Percentiles rank a stretch among this genome's conserved stretches.
Evolutionary conservation across 2,888 invertebrate species (phyloP).

Genomic region (Noctua pronuba): DNA sequence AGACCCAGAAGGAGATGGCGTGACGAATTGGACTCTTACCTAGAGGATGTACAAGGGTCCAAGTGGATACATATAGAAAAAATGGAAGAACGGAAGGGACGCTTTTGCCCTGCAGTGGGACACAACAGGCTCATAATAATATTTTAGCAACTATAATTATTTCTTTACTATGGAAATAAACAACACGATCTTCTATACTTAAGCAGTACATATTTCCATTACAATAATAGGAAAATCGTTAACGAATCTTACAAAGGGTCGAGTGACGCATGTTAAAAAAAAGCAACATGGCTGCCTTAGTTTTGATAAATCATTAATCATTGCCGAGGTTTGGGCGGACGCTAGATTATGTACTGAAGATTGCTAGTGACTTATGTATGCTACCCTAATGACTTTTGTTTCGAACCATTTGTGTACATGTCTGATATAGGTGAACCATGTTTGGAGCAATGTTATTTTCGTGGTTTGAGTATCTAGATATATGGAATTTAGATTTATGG

Average conservation of each 20-base stretch:
- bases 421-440: conserved; percentile 32
- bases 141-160: not conserved
- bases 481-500: not conserved
- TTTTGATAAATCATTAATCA: conserved; percentile 87
- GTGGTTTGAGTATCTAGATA: conserved; percentile 4
- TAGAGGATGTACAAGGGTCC: not conserved
- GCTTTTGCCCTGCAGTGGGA: not conserved
- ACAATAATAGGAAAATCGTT: conserved; percentile 23
- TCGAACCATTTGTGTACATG: conserved; percentile 52
- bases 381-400: conserved; percentile 77
- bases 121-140: not conserved
- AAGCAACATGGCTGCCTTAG: conserved; percentile 82
- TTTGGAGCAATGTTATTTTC: conserved; percentile 11
- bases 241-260: conserved; percentile 34
- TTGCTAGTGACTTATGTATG: conserved; percentile 67
- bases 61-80: not conserved
- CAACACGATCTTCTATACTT: not conserved
- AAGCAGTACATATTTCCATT: not conserved
- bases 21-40: not conserved
- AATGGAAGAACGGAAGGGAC: too few species aligned
- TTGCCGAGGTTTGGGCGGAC: conserved; percentile 81
- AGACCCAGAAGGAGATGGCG: not conserved
- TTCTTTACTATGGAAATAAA: not conserved
- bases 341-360: conserved; percentile 73
- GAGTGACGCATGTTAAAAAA: conserved; percentile 59